phyloP scores from a whole-genome alignment of 1,140 invertebrate species.

The Eubasilissa regina region DNA sequence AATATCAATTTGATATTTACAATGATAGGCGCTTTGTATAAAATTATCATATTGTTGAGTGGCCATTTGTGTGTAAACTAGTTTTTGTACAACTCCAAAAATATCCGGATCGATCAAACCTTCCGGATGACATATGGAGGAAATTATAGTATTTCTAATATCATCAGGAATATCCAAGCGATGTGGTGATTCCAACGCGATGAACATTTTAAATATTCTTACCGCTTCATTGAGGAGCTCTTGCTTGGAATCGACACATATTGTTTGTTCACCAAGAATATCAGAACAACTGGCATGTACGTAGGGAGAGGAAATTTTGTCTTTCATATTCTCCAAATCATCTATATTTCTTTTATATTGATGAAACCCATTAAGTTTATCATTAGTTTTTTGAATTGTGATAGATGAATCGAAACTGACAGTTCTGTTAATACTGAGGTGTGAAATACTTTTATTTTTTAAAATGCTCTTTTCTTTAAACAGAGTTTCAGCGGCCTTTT shows the following conservation, averaged over 20 bases:
- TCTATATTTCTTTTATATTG: slow-evolving; percentile 7
- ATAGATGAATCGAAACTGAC: slow-evolving; percentile 55
- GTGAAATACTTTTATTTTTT: slow-evolving; percentile 20
- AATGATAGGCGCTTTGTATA: slow-evolving; percentile 86
- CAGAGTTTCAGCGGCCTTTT: slow-evolving; percentile 57
- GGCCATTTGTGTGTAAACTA: slow-evolving; percentile 78
- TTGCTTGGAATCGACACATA: slow-evolving; percentile 37
- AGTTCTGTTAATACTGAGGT: slow-evolving; percentile 42
- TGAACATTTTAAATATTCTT: slow-evolving; percentile 70
- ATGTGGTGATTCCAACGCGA: slow-evolving; percentile 70
- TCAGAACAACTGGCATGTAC: slow-evolving; percentile 44
- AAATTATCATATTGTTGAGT: slow-evolving; percentile 79
- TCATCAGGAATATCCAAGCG: slow-evolving; percentile 68
- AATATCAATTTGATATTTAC: slow-evolving; percentile 92
- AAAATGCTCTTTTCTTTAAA: slow-evolving; percentile 22
- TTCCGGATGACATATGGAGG: slow-evolving; percentile 70
- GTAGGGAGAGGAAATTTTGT: slow-evolving; percentile 2
- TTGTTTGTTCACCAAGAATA: slow-evolving; percentile 13
- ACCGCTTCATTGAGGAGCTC: slow-evolving; percentile 62
- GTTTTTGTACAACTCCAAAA: slow-evolving; percentile 74
- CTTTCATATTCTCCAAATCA: background rate
- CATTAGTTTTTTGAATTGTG: background rate
- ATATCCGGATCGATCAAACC: slow-evolving; percentile 68
- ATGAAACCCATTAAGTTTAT: slow-evolving; percentile 46
- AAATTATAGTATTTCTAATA: slow-evolving; percentile 68